phyloP scores from a whole-genome alignment of 2,113 vertebrate genomes.

The Ciconia maguari region DNA sequence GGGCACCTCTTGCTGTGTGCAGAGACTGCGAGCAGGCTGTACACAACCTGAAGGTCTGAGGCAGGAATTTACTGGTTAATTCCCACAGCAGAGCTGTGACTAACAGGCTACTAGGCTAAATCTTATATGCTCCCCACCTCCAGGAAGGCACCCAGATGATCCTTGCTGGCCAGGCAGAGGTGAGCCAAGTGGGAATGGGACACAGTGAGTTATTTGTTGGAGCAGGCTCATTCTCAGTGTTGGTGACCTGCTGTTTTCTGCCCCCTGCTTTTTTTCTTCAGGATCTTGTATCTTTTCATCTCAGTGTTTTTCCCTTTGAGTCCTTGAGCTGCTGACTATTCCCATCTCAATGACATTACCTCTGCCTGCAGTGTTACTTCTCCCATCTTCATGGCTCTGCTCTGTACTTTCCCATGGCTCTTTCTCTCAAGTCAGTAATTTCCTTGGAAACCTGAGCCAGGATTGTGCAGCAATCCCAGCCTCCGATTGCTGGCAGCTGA shows the following conservation, averaged over 20 bases:
- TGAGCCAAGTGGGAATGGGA: not conserved
- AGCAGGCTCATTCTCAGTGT: not conserved
- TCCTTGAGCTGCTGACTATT: not conserved
- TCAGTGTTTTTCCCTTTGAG: not conserved
- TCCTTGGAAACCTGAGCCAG: not conserved
- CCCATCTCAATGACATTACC: not conserved
- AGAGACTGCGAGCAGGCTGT: not conserved
- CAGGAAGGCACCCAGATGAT: not conserved
- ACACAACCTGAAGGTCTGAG: not conserved
- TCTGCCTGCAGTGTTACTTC: not conserved
- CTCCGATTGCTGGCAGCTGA: not conserved
- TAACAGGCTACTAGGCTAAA: not conserved
- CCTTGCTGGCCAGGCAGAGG: not conserved
- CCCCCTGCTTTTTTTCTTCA: not conserved
- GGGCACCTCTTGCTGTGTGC: no score
- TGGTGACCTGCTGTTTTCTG: not conserved
- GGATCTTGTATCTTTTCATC: not conserved
- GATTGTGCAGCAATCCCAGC: not conserved
- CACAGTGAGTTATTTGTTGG: not conserved
- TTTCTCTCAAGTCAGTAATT: not conserved
- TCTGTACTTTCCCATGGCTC: not conserved
- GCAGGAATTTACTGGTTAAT: not conserved
- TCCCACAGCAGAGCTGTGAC: not conserved
- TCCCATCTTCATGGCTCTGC: not conserved
- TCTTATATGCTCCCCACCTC: accelerated